phyloP scores from a whole-genome alignment of 2,888 invertebrate genomes.

The Idaea aversata region DNA sequence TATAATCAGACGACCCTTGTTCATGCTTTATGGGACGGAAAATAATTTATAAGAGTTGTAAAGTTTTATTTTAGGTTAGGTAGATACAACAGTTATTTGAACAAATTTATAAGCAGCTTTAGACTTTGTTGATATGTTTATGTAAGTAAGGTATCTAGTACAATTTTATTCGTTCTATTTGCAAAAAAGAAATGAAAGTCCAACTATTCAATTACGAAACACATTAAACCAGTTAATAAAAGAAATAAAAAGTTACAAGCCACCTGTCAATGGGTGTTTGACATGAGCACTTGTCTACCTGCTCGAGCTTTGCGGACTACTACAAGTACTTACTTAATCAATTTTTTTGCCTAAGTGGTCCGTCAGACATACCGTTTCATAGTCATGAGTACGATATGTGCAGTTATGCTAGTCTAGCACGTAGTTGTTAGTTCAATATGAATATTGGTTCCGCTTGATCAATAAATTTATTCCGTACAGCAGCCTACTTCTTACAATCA shows the following conservation, averaged over 20 bases:
- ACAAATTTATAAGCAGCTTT: neutral
- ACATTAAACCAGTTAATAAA: neutral
- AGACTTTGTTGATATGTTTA: too few relatives aligned
- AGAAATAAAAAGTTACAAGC: neutral
- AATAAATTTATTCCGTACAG: neutral
- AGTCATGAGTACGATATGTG: neutral
- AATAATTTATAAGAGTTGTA: conserved; percentile 24
- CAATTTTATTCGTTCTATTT: neutral
- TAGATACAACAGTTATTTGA: neutral
- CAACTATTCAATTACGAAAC: neutral
- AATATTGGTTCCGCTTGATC: neutral
- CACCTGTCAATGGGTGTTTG: neutral
- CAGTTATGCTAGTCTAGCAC: neutral
- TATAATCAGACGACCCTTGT: conserved; percentile 35
- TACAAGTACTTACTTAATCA: neutral
- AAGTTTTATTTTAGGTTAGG: neutral
- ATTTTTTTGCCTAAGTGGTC: neutral
- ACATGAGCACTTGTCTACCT: neutral
- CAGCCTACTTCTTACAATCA: too few relatives aligned
- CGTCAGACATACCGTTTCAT: neutral
- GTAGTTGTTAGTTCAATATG: neutral
- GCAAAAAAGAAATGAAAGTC: neutral
- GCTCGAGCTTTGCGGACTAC: neutral
- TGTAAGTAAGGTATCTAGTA: too few relatives aligned
- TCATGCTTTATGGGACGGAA: conserved; percentile 22